Percentiles rank a stretch among this genome's conserved stretches.
These are phyloP conservation scores for Microchirus variegatus DNA, from an alignment of 2,797 vertebrate species.

Conservation along the genomic window DNA sequence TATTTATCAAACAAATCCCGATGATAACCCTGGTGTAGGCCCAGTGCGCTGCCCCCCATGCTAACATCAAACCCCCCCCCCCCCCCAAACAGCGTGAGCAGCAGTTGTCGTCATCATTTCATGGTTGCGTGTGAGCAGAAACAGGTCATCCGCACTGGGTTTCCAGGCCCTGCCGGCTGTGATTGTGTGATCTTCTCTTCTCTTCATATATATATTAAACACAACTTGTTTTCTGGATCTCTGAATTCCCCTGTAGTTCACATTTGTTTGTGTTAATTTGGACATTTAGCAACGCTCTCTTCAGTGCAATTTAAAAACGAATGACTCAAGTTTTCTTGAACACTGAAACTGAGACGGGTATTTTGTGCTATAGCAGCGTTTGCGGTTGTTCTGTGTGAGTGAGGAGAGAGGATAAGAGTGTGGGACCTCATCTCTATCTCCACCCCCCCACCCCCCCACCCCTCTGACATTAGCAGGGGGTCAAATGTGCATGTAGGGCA, in stretches of 20 bases:
- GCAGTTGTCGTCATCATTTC: conserved; percentile 74
- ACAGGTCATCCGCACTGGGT: conserved; percentile 75
- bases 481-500: conserved; percentile 84
- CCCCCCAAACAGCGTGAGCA: too few species aligned
- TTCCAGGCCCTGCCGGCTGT: conserved; percentile 71
- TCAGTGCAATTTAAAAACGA: conserved; percentile 5
- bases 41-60: conserved; percentile 56
- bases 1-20: conserved; percentile 37
- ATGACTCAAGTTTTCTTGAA: neutral
- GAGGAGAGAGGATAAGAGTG: conserved; percentile 50
- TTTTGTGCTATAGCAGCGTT: conserved; percentile 23
- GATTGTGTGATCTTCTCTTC: conserved; percentile 48
- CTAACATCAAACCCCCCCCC: conserved; percentile 71
- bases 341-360: conserved; percentile 29
- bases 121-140: conserved; percentile 76
- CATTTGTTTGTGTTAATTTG: conserved; percentile 18
- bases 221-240: too few species aligned
- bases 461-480: conserved; percentile 80
- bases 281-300: conserved; percentile 8
- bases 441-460: too few species aligned
- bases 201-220: too few species aligned
- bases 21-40: conserved; percentile 44
- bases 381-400: conserved; percentile 59
- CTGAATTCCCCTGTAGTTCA: too few species aligned
- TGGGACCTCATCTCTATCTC: too few species aligned